These are phyloP conservation scores for Remorina albescens DNA, from an alignment of 2,797 vertebrate genomes.

Conservation along the genomic window DNA sequence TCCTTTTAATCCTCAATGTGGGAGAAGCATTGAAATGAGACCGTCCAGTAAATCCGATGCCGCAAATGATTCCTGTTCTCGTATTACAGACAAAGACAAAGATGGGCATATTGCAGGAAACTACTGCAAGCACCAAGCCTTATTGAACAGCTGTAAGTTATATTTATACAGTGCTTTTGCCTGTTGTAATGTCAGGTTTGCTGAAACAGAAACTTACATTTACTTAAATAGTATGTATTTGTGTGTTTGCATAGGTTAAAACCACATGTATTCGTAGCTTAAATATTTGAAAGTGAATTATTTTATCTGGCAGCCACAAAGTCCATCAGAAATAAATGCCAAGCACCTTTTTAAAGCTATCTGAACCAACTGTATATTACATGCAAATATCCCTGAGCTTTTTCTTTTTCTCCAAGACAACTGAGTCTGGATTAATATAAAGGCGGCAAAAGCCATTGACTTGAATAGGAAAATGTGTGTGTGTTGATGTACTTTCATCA, in stretches of 20 bases:
- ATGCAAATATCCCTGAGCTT: slow-evolving; percentile 18
- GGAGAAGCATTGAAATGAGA: slow-evolving; percentile 30
- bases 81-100: slow-evolving; percentile 26
- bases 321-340: neutral
- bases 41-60: slow-evolving; percentile 18
- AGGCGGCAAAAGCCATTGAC: neutral
- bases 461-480: slow-evolving; percentile 33
- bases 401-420: neutral
- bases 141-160: slow-evolving; percentile 21
- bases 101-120: slow-evolving; percentile 13
- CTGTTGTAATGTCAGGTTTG: neutral
- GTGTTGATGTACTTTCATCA: neutral
- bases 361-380: neutral
- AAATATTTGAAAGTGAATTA: neutral
- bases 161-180: neutral
- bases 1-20: slow-evolving; percentile 5
- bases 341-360: neutral
- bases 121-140: neutral
- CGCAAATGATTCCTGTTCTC: slow-evolving; percentile 24
- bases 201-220: neutral
- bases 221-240: too few species aligned
- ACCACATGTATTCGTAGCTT: neutral
- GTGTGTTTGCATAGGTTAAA: neutral
- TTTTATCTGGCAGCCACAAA: neutral
- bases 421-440: neutral